Evolutionary conservation across 1,140 invertebrate genomes (phyloP), one percentile per base, ranked within the genome.

Genomic region (Euschistus heros): DNA sequence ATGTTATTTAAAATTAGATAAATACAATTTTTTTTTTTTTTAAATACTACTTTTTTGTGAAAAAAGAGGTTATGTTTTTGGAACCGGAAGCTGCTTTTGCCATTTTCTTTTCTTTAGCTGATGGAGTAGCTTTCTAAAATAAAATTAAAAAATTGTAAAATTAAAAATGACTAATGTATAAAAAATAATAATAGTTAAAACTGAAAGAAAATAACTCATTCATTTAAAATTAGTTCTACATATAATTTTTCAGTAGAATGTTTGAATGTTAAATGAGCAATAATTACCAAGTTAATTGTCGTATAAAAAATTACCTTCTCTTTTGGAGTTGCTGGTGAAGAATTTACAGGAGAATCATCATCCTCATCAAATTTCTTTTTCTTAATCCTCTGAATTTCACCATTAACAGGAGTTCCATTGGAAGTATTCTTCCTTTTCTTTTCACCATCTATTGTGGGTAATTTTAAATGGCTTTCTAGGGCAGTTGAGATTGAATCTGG

Each of bases 11-110:
- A 37, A 37, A 37, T 37, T 37, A 37, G 33, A 10, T 37, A 10
- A 37, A 37, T 10, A 37, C 10, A 37, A 10, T 37, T 37, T 30
- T 8, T 37, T 37, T n/a, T 50, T 6, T 10, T 6, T 50, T n/a
- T n/a, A 7, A 24, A 24, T 27, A 24, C 33, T 61, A 61, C 26
- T 42, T 44, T 26, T 61, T 61, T 26, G 17, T 61, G 33, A 61
- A 61, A 61, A 61, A 61, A 2, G 26, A 37, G 10, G 30, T 42
- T 61, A 61, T 61, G 42, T 24, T 61, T 44, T 61, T 61, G 3
- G 59, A 37, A 6, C 59, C 59, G 3, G 59, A 37, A 42, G 59
- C 59, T 30, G 59, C 59, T 61, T 61, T 61, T 20, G 59, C 59
- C 59, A 61, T 61, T 22, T 26, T 18, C 22, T 61, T 61, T 20